A percentile compares a stretch with the other conserved stretches of the same genome.
Evolutionary conservation across 2,888 invertebrate genomes (phyloP).

Genomic region (Sisyra terminalis): DNA sequence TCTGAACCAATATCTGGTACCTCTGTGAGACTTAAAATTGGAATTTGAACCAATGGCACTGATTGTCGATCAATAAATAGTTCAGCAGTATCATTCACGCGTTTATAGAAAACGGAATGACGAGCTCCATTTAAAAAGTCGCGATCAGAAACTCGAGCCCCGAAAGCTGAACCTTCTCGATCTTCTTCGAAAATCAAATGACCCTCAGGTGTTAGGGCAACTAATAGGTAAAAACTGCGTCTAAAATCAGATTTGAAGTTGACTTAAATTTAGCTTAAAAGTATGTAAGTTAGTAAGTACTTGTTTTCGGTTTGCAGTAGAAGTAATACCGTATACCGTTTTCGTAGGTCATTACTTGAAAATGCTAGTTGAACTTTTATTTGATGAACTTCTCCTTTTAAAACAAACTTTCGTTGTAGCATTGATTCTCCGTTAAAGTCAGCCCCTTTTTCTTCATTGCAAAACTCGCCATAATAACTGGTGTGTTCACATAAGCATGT

Average conservation of each 20-base stretch:
- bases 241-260: constrained; percentile 28
- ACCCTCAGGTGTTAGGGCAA: constrained; percentile 70
- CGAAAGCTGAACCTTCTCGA: constrained; percentile 52
- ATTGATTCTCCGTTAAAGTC: constrained; percentile 79
- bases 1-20: constrained; percentile 49
- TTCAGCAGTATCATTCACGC: constrained; percentile 54
- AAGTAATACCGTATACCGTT: constrained; percentile 61
- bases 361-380: constrained; percentile 77
- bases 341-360: constrained; percentile 62
- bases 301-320: constrained; percentile 70
- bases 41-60: constrained; percentile 50
- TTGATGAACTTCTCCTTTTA: constrained; percentile 52
- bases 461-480: constrained; percentile 77
- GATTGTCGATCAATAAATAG: constrained; percentile 60
- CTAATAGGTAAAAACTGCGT: constrained; percentile 67
- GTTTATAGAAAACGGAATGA: constrained; percentile 55
- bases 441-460: constrained; percentile 79
- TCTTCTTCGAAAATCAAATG: constrained; percentile 75
- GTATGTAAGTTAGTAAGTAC: constrained; percentile 23
- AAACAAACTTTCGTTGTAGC: constrained; percentile 57
- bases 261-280: no score
- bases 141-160: constrained; percentile 57
- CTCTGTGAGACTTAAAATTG: constrained; percentile 48
- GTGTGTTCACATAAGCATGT: constrained; percentile 80
- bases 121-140: constrained; percentile 70